Base-by-base conservation (phyloP, 1,140 invertebrate species). In the Diuraphis noxia region DNA sequence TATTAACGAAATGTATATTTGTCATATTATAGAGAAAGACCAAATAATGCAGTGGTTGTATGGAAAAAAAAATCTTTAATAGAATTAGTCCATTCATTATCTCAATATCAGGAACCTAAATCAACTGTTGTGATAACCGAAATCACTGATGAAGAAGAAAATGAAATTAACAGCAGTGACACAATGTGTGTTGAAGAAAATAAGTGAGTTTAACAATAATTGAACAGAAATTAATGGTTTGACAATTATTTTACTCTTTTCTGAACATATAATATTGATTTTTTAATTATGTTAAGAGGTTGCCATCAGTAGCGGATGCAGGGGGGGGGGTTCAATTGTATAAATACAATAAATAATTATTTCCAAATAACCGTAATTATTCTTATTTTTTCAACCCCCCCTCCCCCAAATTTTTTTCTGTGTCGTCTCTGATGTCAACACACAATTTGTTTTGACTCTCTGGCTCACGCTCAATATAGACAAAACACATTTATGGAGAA, bases 91-190 rank as follows among this genome's bases (percentile, higher is more conserved):
- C 34, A 9, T 38, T 36, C 89, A 49, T 79, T 52, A 30, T 38
- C 63, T 25, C 23, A 43, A 21, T 91, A 38, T 2, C 25, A 91
- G 38, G 41, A 81, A 81, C 23, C 77, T 10, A 46, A 91, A 40
- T 91, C 89, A 3, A 81, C 89, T 19, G 89, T 91, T 7, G 77
- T 91, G 13, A 91, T 91, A 38, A 91, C 77, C 4, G 89, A 91
- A 40, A 91, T 91, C 34, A 91, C 77, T 3, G 89, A 90, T 7
- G 88, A 91, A 43, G 77, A 91, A 23, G 89, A 81, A 46, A 46
- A 43, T 6, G 43, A 36, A 25, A 34, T 46, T 30, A 49, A 41
- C 34, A 36, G 7, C 46, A 43, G 34, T 40, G 56, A 82, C 3
- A 34, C 49, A 77, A 77, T 81, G 41, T 19, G 52, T 3, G 19